Conservation (phyloP, 2,113 vertebrate genomes). For the Daboia siamensis region DNA sequence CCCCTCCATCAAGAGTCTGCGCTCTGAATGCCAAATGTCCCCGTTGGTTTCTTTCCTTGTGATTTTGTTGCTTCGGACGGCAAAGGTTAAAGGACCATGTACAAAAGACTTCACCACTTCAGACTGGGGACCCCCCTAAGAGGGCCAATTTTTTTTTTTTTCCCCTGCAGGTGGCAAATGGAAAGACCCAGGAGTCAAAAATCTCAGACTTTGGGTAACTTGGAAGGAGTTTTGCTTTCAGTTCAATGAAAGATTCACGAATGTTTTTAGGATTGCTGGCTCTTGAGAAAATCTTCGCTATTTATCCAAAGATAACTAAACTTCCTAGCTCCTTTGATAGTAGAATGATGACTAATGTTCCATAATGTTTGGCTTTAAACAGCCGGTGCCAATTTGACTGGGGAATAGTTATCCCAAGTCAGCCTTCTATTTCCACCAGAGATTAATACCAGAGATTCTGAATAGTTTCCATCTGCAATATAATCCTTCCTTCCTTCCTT, state of each 20-base stretch:
- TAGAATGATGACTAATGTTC: not conserved
- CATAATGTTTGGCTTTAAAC: not conserved
- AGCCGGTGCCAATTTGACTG: not conserved
- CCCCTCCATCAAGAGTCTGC: not conserved
- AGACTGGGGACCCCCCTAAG: not conserved
- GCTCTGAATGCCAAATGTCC: not conserved
- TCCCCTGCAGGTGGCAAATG: not conserved
- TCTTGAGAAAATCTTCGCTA: not conserved
- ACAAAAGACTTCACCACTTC: not conserved
- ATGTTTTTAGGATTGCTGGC: accelerated
- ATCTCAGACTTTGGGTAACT: not conserved
- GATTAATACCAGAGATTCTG: not conserved
- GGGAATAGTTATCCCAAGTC: not conserved
- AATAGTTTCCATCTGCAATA: not conserved
- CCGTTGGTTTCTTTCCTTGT: not conserved
- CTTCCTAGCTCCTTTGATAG: not conserved
- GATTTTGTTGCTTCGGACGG: not conserved
- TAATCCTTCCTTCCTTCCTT: not conserved
- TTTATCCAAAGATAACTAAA: not conserved
- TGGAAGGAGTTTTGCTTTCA: not conserved
- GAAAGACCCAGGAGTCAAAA: not conserved
- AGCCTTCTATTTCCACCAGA: not conserved
- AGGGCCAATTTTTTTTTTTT: not conserved
- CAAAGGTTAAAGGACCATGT: not conserved
- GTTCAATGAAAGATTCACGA: not conserved